Evolutionary conservation across 2,888 invertebrate genomes (phyloP), one percentile per base, ranked within the genome.

Genomic region (Pocota personata): DNA sequence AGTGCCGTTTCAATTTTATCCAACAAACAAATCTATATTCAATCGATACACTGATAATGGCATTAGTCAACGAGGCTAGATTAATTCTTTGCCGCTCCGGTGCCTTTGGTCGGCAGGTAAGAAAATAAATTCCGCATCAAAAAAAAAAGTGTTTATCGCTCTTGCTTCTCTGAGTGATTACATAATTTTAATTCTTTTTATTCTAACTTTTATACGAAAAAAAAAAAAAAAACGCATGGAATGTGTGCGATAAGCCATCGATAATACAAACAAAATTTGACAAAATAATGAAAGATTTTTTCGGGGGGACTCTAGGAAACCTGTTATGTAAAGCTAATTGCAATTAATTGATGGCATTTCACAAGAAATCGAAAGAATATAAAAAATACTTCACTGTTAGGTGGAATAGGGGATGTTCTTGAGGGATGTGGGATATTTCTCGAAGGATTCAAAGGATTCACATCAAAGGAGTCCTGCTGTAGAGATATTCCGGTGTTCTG

Each of bases 1-100:
- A 91, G 91, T 90, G 91, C 76, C 91, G 91, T 91, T 92, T 91
- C 90, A 90, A 90, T 90, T 91, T 79, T 48, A 60, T 19, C 40
- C 32, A 43, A 55, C 24, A 24, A 14, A 24, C 27, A 66, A 48
- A 10, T 35, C n/a, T 19, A 64, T 69, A 72, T 19, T 48, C 60
- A 48, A 35, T 27, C 0, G n/a, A n/a, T n/a, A 52, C 73, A 71
- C 8, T 75, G 27, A 86, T 21, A 37, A 90, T 89, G 89, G 91
- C 91, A 88, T 89, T 92, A 88, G 92, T 90, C 35, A 90, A 89
- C 83, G 92, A 92, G 88, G 90, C 90, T 57, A 90, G 91, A 84
- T 88, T 90, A 37, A 78, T 92, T n/a, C 86, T 92, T 76, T 89
- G 88, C 82, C 91, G 90, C 64, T 89, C 89, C 82, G 90, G 91